Evolutionary conservation across 1,140 invertebrate species (phyloP), one percentile per base, ranked within the genome.

Genomic region (Lucilia sericata): DNA sequence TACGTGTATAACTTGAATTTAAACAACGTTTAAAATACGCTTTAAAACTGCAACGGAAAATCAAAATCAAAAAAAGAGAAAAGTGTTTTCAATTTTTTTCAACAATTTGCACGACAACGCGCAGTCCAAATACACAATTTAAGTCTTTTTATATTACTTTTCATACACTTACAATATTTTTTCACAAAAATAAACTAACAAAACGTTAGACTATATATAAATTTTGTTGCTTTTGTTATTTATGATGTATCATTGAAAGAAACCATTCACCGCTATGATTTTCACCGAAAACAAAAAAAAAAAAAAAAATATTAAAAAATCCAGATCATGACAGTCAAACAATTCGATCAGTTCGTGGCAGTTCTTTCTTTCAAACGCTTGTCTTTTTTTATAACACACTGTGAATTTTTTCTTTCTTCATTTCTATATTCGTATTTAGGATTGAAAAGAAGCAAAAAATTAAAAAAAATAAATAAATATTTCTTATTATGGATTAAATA

Each of bases 291-390:
- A 75, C 21, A 30, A 30, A 75, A 75, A 30, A 10, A 34, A 75
- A 74, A 74, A 76, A 36, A 42, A 78, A 78, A 80, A 9, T 49
- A 47, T 19, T 51, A 49, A 49, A 76, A 80, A 21, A 80, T 80
- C n/a, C 76, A 80, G 76, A 80, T 80, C 76, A 80, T 80, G 47
- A 49, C 76, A 80, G 76, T 80, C 76, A 80, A 80, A 49, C 65
- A 70, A 70, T 70, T 70, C 65, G 65, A 70, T 70, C 65, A 70
- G 65, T 70, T 21, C 65, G 19, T 25, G 65, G 42, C 76, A 49
- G 76, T 80, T 80, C 76, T 80, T 70, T 19, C 55, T 60, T 60
- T 60, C 55, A 60, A 21, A 70, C 65, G 65, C n/a, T 70, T 70
- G n/a, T 21, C 21, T 19, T 70, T 21, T n/a, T 70, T 17, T 14